Conservation (phyloP, 2,797 vertebrate genomes). For the Takifugu rubripes region DNA sequence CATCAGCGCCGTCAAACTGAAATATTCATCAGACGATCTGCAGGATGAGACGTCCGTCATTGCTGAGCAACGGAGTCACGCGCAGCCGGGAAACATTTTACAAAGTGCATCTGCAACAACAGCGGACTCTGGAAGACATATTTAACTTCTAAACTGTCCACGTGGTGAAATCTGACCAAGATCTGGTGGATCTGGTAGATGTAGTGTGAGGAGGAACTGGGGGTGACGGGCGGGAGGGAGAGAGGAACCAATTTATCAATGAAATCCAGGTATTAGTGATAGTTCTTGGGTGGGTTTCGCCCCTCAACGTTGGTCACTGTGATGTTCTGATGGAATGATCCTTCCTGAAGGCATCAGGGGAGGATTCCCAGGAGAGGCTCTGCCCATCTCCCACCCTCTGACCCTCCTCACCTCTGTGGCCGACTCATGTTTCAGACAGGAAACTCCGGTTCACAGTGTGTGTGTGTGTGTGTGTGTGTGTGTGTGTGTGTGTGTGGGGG, state of each 20-base stretch:
- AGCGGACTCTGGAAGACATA: neutral
- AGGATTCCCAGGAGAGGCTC: slow-evolving; percentile 7
- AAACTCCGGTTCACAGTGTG: neutral
- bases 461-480: too few relatives aligned
- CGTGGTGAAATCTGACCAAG: slow-evolving; percentile 2
- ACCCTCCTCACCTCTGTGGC: neutral
- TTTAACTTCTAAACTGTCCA: neutral
- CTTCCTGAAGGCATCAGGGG: neutral
- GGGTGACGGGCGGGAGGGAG: neutral
- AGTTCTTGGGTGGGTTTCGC: too few relatives aligned
- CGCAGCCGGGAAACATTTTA: too few relatives aligned
- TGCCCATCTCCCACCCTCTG: neutral
- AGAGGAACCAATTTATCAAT: neutral
- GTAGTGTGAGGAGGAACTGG: neutral
- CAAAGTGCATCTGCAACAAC: too few relatives aligned
- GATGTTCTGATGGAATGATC: neutral
- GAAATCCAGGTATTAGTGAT: too few relatives aligned
- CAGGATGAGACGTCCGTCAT: too few relatives aligned
- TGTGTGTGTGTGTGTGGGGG: too few relatives aligned
- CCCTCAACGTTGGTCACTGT: too few relatives aligned
- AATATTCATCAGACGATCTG: too few relatives aligned
- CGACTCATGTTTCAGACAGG: slow-evolving; percentile 11
- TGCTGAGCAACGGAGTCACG: too few relatives aligned
- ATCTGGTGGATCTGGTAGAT: slow-evolving; percentile 5
- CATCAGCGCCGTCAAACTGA: too few relatives aligned